A percentile compares a stretch with the other conserved stretches of the same genome.
Conservation (phyloP, 2,797 vertebrate species). For the Leptodactylus fallax region DNA sequence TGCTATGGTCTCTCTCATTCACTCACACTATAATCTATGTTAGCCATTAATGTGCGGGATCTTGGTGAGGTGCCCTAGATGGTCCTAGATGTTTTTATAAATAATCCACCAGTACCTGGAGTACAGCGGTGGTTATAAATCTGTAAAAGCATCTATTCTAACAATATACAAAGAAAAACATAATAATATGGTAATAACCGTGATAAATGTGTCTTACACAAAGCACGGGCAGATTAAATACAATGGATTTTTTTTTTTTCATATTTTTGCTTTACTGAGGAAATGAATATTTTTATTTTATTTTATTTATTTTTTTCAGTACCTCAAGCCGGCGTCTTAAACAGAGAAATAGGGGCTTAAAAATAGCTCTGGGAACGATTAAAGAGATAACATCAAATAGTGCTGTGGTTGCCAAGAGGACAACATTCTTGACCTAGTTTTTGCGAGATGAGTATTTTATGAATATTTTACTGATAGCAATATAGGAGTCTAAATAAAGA, state of each 20-base stretch:
- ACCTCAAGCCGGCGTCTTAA: slow-evolving; percentile 42
- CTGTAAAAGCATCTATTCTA: background rate
- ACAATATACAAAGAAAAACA: too few species aligned
- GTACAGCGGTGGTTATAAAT: background rate
- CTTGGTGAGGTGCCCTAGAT: too few species aligned
- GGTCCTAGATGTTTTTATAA: too few species aligned
- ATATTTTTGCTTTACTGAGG: background rate
- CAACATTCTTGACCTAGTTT: slow-evolving; percentile 61
- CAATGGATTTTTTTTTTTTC: background rate
- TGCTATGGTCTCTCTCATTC: too few species aligned
- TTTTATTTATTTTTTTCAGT: background rate
- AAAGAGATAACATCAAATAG: slow-evolving; percentile 58
- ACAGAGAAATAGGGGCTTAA: slow-evolving; percentile 40
- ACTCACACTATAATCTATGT: too few species aligned
- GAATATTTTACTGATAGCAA: slow-evolving; percentile 54
- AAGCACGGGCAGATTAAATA: background rate
- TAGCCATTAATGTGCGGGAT: too few species aligned
- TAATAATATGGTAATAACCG: too few species aligned
- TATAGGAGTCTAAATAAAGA: slow-evolving; percentile 46
- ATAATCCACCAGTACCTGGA: too few species aligned
- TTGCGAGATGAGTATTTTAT: slow-evolving; percentile 56
- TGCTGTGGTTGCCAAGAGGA: slow-evolving; percentile 31
- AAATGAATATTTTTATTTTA: slow-evolving; percentile 7
- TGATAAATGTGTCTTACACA: too few species aligned
- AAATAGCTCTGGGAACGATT: slow-evolving; percentile 61